Evolutionary conservation across 2,113 vertebrate genomes (phyloP), one percentile per base, ranked within the genome.

Genomic region (Alethe diademata): DNA sequence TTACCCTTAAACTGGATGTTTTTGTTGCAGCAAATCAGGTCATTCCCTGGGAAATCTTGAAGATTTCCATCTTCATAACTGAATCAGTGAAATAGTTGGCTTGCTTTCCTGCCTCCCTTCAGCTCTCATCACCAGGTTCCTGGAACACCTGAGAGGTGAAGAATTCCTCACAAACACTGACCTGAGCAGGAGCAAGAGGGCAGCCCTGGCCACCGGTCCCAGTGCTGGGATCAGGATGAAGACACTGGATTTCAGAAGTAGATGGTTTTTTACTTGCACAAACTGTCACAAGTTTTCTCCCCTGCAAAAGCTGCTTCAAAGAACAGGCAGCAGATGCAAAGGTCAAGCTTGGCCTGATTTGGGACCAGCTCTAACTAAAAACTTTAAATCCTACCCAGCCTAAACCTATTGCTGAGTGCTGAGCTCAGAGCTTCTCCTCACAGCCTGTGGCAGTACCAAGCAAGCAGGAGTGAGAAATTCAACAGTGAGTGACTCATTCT

Each of bases 261-360:
- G 11, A 12, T 28, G 19, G 19, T 29, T 67, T 72, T 42, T 11
- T 2, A 24, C 25, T 40, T 31, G 35, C 31, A 82, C 58, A 23
- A 66, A 71, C 14, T 6, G 3, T 8, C 50, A 33, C 24, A 31
- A 80, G 35, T 15, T 43, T 18, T 26, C 58, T 61, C 15, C 6
- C 8, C 15, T 26, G 28, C 22, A 26, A 56, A 38, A 0, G 1
- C 11, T 31, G 38, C 45, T 83, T 62, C 72, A 62, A 50, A 79
- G 17, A 78, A 42, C 0, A 1, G 42, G 31, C 53, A 75, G 29
- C 0, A 2, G 26, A 67, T 5, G 19, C 47, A 35, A 69, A 24
- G 28, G 73, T 20, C 5, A 53, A 51, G 35, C 28, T 57, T 33
- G 20, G 18, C 62, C 47, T 53, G 8, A 47, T 18, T 28, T 56